Percentiles rank a stretch among this genome's conserved stretches.
Evolutionary conservation across 2,113 vertebrate genomes (phyloP).

Genomic region (Cairina moschata): DNA sequence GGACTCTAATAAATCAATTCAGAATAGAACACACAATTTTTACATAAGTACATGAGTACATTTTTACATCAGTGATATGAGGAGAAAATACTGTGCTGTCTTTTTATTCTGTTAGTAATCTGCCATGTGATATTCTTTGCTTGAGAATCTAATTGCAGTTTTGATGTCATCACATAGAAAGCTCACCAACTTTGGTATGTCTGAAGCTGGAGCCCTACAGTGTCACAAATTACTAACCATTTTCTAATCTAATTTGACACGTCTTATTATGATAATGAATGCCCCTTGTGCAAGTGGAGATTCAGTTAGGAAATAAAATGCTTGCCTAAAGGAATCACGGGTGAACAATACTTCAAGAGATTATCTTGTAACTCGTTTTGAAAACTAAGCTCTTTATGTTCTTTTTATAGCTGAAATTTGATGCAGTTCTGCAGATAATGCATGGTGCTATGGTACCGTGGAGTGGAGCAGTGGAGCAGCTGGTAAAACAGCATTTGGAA

Average conservation of each 20-base stretch:
- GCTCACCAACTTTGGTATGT: neutral
- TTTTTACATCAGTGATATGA: neutral
- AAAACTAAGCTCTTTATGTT: neutral
- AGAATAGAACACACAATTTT: neutral
- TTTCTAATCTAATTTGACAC: neutral
- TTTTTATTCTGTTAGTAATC: neutral
- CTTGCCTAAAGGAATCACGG: neutral
- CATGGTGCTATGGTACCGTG: conserved; percentile 92
- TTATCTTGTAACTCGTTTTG: neutral
- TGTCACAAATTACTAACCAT: neutral
- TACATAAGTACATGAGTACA: neutral
- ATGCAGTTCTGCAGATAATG: conserved; percentile 94
- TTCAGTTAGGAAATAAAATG: neutral
- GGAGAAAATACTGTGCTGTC: neutral
- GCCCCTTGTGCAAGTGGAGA: neutral
- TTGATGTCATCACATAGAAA: neutral
- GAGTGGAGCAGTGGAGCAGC: conserved; percentile 88
- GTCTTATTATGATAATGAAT: neutral
- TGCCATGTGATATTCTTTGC: neutral
- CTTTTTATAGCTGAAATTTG: conserved; percentile 87
- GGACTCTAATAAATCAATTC: neutral
- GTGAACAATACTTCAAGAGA: neutral
- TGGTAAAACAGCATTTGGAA: conserved; percentile 89
- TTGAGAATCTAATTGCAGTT: neutral
- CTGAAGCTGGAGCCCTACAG: neutral